phyloP scores from a whole-genome alignment of 2,888 invertebrate genomes.

The Formica aserva region DNA sequence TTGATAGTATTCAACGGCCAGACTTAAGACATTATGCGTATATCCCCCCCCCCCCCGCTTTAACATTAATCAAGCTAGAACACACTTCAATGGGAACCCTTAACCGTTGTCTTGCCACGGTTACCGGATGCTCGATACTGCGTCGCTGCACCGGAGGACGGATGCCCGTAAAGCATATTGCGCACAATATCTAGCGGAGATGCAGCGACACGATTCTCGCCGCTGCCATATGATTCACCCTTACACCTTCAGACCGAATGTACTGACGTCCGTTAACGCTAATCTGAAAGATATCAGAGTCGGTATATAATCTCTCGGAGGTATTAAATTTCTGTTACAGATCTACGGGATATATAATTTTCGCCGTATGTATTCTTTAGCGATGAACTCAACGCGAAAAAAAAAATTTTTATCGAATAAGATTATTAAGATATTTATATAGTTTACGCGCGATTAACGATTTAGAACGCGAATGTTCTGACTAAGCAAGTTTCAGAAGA shows the following conservation, averaged over 20 bases:
- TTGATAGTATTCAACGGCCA: background rate
- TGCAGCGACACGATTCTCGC: conserved; percentile 25
- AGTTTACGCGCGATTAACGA: background rate
- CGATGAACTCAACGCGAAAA: background rate
- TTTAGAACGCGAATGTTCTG: background rate
- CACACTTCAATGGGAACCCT: conserved; percentile 43
- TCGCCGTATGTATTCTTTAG: background rate
- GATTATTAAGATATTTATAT: background rate
- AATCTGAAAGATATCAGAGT: conserved; percentile 41
- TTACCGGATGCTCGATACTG: conserved; percentile 53
- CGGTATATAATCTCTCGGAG: too few species aligned
- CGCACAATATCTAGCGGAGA: conserved; percentile 60
- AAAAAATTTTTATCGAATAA: background rate
- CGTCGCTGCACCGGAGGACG: conserved; percentile 47
- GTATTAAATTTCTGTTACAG: conserved; percentile 4
- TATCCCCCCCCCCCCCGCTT: background rate
- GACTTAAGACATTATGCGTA: conserved; percentile 2
- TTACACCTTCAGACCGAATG: conserved; percentile 22
- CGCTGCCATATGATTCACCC: conserved; percentile 9
- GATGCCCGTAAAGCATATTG: conserved; percentile 67
- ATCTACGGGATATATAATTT: background rate
- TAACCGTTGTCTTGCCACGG: conserved; percentile 36
- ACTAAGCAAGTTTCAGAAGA: background rate
- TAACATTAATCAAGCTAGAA: conserved; percentile 39
- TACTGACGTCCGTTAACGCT: conserved; percentile 27